These are phyloP conservation scores for Heteractis magnifica DNA, from an alignment of 92 coral and sea anemone genomes.

Conservation along the genomic window DNA sequence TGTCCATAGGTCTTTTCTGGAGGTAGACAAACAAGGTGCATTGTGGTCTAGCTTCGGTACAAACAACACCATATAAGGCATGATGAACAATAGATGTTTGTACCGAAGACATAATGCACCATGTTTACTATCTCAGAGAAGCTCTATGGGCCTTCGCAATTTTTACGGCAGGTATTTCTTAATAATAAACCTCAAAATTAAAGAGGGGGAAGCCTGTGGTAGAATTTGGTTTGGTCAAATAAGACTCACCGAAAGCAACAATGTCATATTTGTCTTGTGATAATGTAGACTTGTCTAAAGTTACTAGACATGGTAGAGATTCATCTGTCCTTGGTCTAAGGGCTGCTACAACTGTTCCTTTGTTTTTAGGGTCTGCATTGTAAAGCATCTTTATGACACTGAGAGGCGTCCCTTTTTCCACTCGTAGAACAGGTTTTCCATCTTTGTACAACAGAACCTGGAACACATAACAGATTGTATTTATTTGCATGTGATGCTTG, in stretches of 20 bases:
- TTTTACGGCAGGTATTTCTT: too few relatives aligned
- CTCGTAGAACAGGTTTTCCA: constrained; percentile 73
- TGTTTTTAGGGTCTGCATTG: constrained; percentile 76
- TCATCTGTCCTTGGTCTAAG: constrained; percentile 75
- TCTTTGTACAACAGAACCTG: constrained; percentile 78
- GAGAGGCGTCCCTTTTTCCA: constrained; percentile 82
- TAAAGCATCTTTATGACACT: constrained; percentile 75
- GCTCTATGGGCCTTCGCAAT: too few relatives aligned
- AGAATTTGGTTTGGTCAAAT: neutral
- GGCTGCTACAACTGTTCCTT: constrained; percentile 76
- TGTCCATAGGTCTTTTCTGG: too few relatives aligned
- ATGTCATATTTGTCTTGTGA: constrained; percentile 83
- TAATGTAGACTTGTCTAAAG: constrained; percentile 71
- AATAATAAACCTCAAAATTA: neutral
- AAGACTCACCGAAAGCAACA: constrained; percentile 68
- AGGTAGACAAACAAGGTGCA: too few relatives aligned
- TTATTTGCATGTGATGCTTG: neutral
- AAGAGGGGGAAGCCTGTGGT: neutral
- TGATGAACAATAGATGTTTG: too few relatives aligned
- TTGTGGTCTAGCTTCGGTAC: too few relatives aligned
- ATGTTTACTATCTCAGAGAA: too few relatives aligned
- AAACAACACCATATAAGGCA: too few relatives aligned
- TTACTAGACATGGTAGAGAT: constrained; percentile 72
- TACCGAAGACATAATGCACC: too few relatives aligned
- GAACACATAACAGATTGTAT: neutral